These are phyloP conservation scores for Gyrodactylus bullatarudis DNA, from an alignment of 1,140 invertebrate genomes.

Conservation along the genomic window DNA sequence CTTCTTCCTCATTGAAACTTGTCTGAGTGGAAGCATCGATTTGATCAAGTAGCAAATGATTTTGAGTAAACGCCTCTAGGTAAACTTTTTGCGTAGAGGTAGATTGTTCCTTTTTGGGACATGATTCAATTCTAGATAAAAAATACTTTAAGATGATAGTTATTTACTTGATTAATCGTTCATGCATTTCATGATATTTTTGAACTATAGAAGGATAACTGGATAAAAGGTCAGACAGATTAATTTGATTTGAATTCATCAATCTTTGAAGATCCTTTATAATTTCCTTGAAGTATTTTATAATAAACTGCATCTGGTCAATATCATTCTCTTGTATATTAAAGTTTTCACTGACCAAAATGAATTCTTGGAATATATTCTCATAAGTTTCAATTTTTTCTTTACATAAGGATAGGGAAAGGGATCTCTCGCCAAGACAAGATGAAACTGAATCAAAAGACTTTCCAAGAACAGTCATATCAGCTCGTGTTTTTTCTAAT, in stretches of 20 bases:
- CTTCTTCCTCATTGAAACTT: no score
- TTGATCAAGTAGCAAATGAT: no score
- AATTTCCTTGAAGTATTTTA: neutral
- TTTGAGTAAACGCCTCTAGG: no score
- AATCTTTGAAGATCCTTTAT: neutral
- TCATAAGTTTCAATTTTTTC: neutral
- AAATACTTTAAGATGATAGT: no score
- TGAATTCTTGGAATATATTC: neutral
- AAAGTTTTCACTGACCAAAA: neutral
- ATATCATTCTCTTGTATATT: neutral
- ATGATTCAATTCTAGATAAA: neutral
- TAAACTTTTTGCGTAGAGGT: no score
- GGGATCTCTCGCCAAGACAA: neutral
- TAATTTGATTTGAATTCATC: neutral
- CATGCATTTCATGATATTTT: neutral
- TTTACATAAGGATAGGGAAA: neutral
- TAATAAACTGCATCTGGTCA: neutral
- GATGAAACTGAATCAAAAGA: neutral
- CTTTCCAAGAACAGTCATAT: neutral
- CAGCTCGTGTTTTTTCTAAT: neutral
- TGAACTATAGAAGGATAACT: neutral
- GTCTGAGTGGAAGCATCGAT: no score
- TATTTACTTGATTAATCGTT: no score
- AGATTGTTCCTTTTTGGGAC: neutral
- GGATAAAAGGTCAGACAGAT: neutral